Base-by-base conservation (phyloP, 2,797 vertebrate genomes). In the Lagorchestes hirsutus region DNA sequence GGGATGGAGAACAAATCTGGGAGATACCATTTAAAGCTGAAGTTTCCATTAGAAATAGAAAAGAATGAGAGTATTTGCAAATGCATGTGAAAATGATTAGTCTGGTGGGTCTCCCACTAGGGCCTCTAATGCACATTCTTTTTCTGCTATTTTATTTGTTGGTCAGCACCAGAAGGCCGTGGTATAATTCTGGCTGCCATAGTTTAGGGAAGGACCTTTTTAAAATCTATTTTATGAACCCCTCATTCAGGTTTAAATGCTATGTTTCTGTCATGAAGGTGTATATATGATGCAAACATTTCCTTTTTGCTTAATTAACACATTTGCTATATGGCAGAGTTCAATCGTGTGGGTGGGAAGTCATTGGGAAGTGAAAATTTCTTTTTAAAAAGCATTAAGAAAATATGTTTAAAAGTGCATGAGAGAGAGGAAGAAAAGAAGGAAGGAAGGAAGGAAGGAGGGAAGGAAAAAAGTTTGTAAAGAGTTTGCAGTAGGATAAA, bases 391-490 rank as follows among this genome's bases (percentile, higher is more conserved):
- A 24, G 67, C 18, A 82, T 24, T 82, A 46, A 82, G 40, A 46
- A 82, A 10, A 82, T 0, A 82, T 46, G 6, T 34, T 12, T 31
- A 22, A 46, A 56, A 46, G n/a, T 74, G 29, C 10, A 40, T 0
- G 31, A 74, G 11, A 29, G 14, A 58, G 27, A 29, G 40, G 10
- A 50, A 4, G 34, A 54, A 28, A 50, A 54, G 9, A 22, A 18
- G 54, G 92, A 94, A 96, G 56, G 5, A 9, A 52, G 82, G 52
- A 27, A 40, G 94, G 90, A 92, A 93, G 90, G 11, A 54, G 40
- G 28, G 5, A 10, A 90, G 55, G 27, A 34, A 91, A 59, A 16
- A 90, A 40, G 1, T 4, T 14, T 90, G n/a, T 10, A 59, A 40
- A 87, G 6, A 82, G 40, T 87, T 28, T 87, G 40, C 10, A 46